Evolutionary conservation across 2,888 invertebrate species (phyloP), one percentile per base, ranked within the genome.

Genomic region (Atherix ibis): DNA sequence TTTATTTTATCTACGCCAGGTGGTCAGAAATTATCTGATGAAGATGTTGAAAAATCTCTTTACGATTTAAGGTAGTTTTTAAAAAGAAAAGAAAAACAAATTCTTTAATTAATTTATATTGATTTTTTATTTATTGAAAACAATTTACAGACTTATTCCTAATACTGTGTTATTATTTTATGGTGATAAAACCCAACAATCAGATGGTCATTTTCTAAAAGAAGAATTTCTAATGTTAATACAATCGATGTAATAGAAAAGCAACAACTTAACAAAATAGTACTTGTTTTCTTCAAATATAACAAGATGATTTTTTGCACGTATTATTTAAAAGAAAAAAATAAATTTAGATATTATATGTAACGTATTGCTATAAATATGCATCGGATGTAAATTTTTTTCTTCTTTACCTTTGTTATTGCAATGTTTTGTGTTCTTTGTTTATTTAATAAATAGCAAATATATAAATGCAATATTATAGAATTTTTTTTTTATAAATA

Each of bases 81-180:
- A 12, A 19, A 16, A 15, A 17, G 13, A 35, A 22, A 8, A 9
- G 17, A 16, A 18, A 19, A 19, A 13, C 22, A 9, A 8, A 9
- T 27, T n/a, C 22, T 14, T 26, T 10, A 16, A n/a, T 8, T n/a
- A 29, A 18, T 5, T 12, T 5, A 24, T 15, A 16, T 32, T 34
- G 32, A 31, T 34, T 32, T 18, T 36, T 36, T 32, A 18, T 32
- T 16, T 26, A 31, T 5, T 31, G 14, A 24, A 31, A 12, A 24
- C 27, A 26, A 15, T 32, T 36, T 18, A 81, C 32, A 68, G 76
- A 46, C 64, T 94, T 40, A 81, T 84, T 44, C 92, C 92, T 26
- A 82, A 89, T 4, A 73, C 77, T 27, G 67, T 88, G 47, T 64
- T 94, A 34, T 74, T 73, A 39, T 87, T 91, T 58, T 68, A 71